Conservation (phyloP, 2,797 vertebrate species). For the Valencia hispanica region DNA sequence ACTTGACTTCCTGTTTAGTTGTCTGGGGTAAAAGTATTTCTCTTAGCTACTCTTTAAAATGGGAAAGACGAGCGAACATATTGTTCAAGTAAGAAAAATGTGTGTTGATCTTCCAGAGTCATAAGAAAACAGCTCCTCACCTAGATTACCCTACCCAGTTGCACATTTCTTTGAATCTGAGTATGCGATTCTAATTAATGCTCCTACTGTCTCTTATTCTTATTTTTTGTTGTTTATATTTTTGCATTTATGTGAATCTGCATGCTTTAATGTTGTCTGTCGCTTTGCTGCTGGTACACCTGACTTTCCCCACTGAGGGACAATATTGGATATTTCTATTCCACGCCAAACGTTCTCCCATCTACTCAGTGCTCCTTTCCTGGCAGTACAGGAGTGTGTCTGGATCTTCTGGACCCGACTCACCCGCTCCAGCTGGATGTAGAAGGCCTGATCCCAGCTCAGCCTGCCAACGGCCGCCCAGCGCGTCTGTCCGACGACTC, state of each 20-base stretch:
- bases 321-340: no score
- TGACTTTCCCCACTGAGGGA: no score
- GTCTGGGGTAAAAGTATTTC: no score
- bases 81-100: no score
- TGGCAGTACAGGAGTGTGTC: no score
- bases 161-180: no score
- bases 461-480: constrained; percentile 83
- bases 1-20: no score
- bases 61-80: background rate
- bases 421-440: constrained; percentile 88
- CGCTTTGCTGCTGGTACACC: no score
- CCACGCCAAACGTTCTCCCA: no score
- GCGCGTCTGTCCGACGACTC: constrained; percentile 82
- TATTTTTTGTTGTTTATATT: background rate
- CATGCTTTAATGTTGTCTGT: background rate
- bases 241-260: background rate
- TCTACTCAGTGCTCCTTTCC: no score
- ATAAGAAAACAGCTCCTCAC: background rate
- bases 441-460: constrained; percentile 90
- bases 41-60: background rate
- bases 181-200: background rate
- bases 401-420: constrained; percentile 39
- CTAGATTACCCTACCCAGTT: no score
- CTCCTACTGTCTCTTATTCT: background rate
- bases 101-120: background rate